Base-by-base conservation (phyloP, 2,113 vertebrate genomes). In the Gila orcuttii region DNA sequence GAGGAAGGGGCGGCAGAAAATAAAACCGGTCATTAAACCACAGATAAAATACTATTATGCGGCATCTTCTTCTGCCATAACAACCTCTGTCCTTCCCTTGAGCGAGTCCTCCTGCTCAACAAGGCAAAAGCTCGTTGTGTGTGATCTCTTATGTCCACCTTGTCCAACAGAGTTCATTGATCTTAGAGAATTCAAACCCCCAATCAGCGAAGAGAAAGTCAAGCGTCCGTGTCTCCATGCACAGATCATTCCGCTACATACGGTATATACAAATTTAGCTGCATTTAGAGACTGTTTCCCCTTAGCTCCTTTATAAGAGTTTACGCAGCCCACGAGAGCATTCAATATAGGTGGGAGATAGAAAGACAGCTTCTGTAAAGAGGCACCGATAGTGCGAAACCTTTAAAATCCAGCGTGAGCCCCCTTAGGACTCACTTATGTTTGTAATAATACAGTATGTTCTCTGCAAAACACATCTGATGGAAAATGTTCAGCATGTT, bases 101-200 rank as follows among this genome's bases (percentile, higher is more conserved):
- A 13, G 64, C 52, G 74, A 9, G 66, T 73, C 75, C 73, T 62
- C 59, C 28, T 52, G 78, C 39, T 79, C 47, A 76, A 57, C 52
- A n/a, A 33, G 23, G 68, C 55, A 64, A 57, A 81, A 33, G 52
- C 84, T 82, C 68, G 9, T 80, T 62, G 31, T 59, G 42, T 68
- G 25, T 69, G 9, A 68, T 68, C 42, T 68, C 62, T 50, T 3
- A 13, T 82, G 42, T 86, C 31, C 28, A 60, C n/a, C 66, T 13
- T 31, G 91, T 90, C 89, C 89, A 93, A 93, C 52, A 6, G 52
- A 86, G 79, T 68, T 45, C 17, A 75, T 85, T 31, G 13, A 89
- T 93, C 90, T 94, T 93, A 93, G 89, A 93, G 92, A 93, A 93
- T 93, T 89, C 75, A 55, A 94, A 89, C 87, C 66, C n/a, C 77